Evolutionary conservation across 2,797 vertebrate genomes (phyloP), one percentile per base, ranked within the genome.

Genomic region (Enteromius radiatus): DNA sequence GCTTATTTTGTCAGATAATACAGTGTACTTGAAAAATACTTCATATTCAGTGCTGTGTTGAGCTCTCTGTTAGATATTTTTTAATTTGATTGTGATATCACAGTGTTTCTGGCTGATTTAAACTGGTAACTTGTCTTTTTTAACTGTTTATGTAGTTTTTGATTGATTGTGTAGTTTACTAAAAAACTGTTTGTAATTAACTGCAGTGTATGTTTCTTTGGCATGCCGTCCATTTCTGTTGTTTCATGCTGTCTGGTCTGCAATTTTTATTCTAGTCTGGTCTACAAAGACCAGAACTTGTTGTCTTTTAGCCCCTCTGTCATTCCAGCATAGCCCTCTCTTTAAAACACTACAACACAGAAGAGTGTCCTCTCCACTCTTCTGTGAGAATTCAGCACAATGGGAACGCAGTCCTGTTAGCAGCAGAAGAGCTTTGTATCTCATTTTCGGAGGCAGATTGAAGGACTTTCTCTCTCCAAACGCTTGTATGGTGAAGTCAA

Each of bases 381-480:
- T 68, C 67, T 64, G 77, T 47, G 59, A 81, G 23, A 76, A 76
- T 74, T 45, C 33, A 15, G 77, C 45, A 68, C 59, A 70, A 70
- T 74, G 76, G 41, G 74, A 73, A 56, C 54, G 68, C 36, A 19
- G 54, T 63, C 71, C 59, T 59, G 19, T 59, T 65, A 68, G 54
- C 64, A 21, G 21, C n/a, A 71, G 38, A 63, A 73, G 41, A 78
- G 69, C 52, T 80, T 65, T 80, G 63, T 77, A 52, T 83, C 68
- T 87, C 64, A 84, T 77, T 69, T 80, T 33, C 33, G 65, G 70
- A 86, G 78, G 81, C 76, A 64, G 75, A 69, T 84, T 75, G 78
- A 78, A 81, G 82, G 80, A 78, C 71, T 61, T n/a, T 74, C 73
- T 65, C 69, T 86, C 80, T 82, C 76, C 77, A 76, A 77, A 76